These are phyloP conservation scores for Trichopoda pennipes DNA, from an alignment of 2,888 invertebrate species.

Conservation along the genomic window DNA sequence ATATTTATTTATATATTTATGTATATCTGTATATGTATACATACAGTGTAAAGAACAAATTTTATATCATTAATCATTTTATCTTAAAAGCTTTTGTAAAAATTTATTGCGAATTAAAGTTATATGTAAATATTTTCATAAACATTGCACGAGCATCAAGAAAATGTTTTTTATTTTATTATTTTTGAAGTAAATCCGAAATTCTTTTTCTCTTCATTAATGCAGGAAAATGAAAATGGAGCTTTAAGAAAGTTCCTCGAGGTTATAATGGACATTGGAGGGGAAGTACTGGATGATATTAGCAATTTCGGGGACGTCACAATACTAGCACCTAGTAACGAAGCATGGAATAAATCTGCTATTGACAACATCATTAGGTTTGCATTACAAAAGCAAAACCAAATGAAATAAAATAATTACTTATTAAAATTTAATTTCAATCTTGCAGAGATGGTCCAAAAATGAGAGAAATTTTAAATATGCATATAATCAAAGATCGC, in stretches of 20 bases:
- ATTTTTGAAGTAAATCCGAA: neutral
- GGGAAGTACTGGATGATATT: constrained; percentile 87
- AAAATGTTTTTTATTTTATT: neutral
- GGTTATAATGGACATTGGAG: constrained; percentile 89
- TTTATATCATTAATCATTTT: neutral
- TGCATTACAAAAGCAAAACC: constrained; percentile 2
- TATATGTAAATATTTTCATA: neutral
- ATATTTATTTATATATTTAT: no score
- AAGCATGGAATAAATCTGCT: constrained; percentile 89
- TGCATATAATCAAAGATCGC: constrained; percentile 90
- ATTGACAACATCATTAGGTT: constrained; percentile 87
- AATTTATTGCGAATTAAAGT: neutral
- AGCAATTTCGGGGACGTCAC: constrained; percentile 88
- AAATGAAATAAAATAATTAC: neutral
- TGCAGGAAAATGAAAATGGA: constrained; percentile 83
- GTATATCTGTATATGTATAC: no score
- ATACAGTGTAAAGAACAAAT: neutral
- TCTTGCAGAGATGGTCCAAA: constrained; percentile 84
- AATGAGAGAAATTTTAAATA: constrained; percentile 88
- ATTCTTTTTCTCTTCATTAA: neutral
- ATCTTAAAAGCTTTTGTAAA: constrained; percentile 16
- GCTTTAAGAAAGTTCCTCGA: constrained; percentile 91
- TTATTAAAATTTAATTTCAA: neutral
- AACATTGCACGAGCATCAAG: constrained; percentile 25
- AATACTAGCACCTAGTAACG: constrained; percentile 94